Base-by-base conservation (phyloP, 2,888 invertebrate genomes). In the Dastarcus helophoroides region DNA sequence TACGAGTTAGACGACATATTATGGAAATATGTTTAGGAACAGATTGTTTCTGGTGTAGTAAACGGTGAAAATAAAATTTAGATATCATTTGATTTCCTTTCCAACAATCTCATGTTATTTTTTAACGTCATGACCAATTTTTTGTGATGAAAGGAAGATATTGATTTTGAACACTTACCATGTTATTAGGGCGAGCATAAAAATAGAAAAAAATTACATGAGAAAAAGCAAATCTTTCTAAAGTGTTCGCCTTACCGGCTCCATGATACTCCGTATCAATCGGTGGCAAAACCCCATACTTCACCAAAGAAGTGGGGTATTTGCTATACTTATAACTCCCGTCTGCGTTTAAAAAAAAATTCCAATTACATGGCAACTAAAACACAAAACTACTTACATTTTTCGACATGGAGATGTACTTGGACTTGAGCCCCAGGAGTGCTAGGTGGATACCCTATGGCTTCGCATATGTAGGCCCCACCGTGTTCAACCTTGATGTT, bases 401-500 rank as follows among this genome's bases (percentile, higher is more conserved):
- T 69, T 46, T 82, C 79, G 1, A 91, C 88, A 16, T 67, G 68
- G 10, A 91, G 65, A 25, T 70, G 65, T 0, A 85, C 89, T 22
- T 69, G 65, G 3, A 77, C 63, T 60, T 76, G 71, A 26, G 78
- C 68, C 33, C 80, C 81, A 3, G 75, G 71, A 1, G 71, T 63
- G 19, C 69, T 64, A 15, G 65, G 50, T 11, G 78, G 64, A 50
- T 76, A 78, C 3, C 72, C 74, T 4, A 73, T 62, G 2, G 88
- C 86, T 57, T 83, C 78, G 57, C 94, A 94, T 32, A 83, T 67
- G 61, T 93, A 94, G 2, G 71, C 68, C 21, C 93, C 93, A 12
- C 76, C 68, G 46, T 91, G 81, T 26, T 76, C 72, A 9, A 76
- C 42, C 47, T 78, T 70, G 35, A 90, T 82, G 52, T 78, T 75